Conservation (phyloP, 2,113 vertebrate genomes). For the Emydocephalus ijimae region DNA sequence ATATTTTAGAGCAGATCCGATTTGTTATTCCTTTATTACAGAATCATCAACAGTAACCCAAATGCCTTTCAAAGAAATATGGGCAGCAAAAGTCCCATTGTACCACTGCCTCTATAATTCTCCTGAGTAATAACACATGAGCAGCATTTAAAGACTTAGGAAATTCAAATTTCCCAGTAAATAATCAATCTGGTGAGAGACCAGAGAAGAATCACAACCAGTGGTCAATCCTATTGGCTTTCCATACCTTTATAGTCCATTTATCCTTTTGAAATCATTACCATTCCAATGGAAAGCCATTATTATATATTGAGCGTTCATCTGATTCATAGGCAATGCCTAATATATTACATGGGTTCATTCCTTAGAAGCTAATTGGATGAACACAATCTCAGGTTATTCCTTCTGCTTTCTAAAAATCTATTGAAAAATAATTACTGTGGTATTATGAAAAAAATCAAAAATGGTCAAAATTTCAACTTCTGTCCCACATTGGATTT, state of each 20-base stretch:
- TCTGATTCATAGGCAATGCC: background rate
- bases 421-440: background rate
- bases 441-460: background rate
- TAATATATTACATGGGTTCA: background rate
- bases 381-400: background rate
- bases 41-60: background rate
- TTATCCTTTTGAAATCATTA: background rate
- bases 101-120: background rate
- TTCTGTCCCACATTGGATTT: background rate
- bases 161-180: background rate
- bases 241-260: background rate
- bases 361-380: background rate
- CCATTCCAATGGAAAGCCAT: background rate
- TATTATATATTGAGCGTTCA: background rate
- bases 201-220: background rate
- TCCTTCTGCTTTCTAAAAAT: background rate
- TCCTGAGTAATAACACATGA: background rate
- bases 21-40: background rate
- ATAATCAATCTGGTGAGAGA: background rate
- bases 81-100: background rate
- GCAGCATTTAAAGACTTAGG: background rate
- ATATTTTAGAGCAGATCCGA: background rate
- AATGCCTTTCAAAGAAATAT: background rate
- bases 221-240: background rate
- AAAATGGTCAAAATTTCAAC: background rate